Conservation (phyloP, 1,140 invertebrate genomes). For the Cyclargus thomasi region DNA sequence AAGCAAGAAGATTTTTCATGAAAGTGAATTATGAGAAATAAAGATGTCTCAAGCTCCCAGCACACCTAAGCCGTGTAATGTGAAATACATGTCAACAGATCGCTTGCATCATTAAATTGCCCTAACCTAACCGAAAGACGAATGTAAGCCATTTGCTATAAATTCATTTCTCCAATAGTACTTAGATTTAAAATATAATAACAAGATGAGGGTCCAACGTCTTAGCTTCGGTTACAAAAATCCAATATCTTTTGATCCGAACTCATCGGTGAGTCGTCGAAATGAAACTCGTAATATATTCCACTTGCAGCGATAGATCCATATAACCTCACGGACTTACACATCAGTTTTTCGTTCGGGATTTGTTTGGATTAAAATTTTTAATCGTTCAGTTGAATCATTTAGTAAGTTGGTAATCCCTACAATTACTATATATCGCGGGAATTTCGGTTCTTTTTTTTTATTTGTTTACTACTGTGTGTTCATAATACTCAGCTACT, state of each 20-base stretch:
- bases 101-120: too few relatives aligned
- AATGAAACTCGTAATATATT: constrained; percentile 15
- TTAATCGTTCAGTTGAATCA: not conserved
- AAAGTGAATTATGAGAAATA: too few relatives aligned
- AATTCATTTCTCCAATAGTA: too few relatives aligned
- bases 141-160: too few relatives aligned
- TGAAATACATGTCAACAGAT: too few relatives aligned
- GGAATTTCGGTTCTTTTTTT: not conserved
- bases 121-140: too few relatives aligned
- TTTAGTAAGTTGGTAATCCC: not conserved
- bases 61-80: too few relatives aligned
- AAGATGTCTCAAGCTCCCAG: too few relatives aligned
- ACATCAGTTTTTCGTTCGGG: not conserved
- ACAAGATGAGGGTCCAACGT: not conserved
- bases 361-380: not conserved
- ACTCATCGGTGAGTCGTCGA: not conserved
- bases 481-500: too few relatives aligned
- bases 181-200: constrained; percentile 4
- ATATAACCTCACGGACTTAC: not conserved
- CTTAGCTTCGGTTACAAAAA: constrained; percentile 2
- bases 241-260: constrained; percentile 7
- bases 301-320: not conserved
- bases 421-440: not conserved
- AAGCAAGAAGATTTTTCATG: too few relatives aligned
- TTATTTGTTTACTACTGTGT: too few relatives aligned